Evolutionary conservation across 2,113 vertebrate genomes (phyloP).

Genomic region (Epinephelus fuscoguttatus): DNA sequence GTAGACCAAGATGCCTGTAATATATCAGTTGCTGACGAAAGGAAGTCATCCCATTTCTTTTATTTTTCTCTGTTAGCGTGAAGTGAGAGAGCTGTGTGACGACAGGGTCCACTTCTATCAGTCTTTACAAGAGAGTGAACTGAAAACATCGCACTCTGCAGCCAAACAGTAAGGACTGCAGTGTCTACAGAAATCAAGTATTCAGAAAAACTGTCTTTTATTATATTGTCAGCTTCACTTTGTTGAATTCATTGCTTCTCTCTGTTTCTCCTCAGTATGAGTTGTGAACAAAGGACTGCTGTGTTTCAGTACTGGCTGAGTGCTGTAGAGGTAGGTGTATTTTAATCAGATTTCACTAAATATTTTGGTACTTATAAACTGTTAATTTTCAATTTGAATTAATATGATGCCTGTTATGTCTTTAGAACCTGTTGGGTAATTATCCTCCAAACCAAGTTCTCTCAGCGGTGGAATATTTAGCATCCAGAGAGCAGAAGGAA

Average conservation of each 20-base stretch:
- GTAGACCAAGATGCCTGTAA: neutral
- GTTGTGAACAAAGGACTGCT: conserved; percentile 78
- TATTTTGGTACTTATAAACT: neutral
- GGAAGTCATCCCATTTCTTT: neutral
- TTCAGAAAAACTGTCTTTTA: neutral
- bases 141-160: conserved; percentile 51
- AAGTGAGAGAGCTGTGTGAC: conserved; percentile 79
- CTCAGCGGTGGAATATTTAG: conserved; percentile 85
- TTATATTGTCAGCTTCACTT: neutral
- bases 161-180: conserved; percentile 70
- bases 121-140: conserved; percentile 80
- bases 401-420: conserved; percentile 29
- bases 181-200: neutral
- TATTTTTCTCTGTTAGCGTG: conserved; percentile 59
- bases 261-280: conserved; percentile 64
- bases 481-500: conserved; percentile 82
- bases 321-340: conserved; percentile 84
- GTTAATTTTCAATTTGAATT: neutral
- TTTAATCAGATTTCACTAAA: neutral
- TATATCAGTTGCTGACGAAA: neutral
- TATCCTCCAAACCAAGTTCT: conserved; percentile 88
- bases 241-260: neutral
- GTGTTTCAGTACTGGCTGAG: conserved; percentile 88
- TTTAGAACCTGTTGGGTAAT: conserved; percentile 81
- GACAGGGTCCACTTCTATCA: conserved; percentile 82